Evolutionary conservation across 2,113 vertebrate genomes (phyloP).

Genomic region (Cygnus atratus): DNA sequence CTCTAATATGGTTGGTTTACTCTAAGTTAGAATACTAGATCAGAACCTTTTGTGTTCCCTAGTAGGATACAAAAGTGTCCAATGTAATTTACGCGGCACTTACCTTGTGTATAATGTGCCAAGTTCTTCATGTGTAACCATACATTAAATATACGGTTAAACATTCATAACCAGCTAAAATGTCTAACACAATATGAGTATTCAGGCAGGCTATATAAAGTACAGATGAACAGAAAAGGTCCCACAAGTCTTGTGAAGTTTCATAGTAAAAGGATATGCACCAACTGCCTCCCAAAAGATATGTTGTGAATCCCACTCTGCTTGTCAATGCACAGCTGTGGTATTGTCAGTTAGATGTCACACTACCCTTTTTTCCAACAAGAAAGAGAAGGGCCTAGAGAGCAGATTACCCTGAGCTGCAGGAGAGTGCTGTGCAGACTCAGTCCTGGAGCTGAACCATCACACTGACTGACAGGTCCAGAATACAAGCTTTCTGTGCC

Average conservation of each 20-base stretch:
- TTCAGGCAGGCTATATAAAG: slow-evolving; percentile 51
- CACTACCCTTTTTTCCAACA: neutral
- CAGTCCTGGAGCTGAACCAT: neutral
- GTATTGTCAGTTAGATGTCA: neutral
- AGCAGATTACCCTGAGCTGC: neutral
- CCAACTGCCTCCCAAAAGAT: neutral
- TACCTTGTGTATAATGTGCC: slow-evolving; percentile 45
- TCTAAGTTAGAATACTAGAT: slow-evolving; percentile 15
- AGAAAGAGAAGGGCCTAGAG: neutral
- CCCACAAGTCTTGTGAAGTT: slow-evolving; percentile 58
- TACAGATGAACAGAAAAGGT: slow-evolving; percentile 60
- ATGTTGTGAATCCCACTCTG: neutral
- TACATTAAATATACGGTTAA: slow-evolving; percentile 12
- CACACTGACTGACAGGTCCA: neutral
- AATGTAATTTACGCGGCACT: slow-evolving; percentile 60
- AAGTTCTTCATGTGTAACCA: neutral
- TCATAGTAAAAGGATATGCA: slow-evolving; percentile 56
- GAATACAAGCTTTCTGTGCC: neutral
- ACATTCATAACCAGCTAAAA: slow-evolving; percentile 24
- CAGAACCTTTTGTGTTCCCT: slow-evolving; percentile 40
- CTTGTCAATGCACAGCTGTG: neutral
- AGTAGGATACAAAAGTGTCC: slow-evolving; percentile 51
- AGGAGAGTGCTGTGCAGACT: neutral
- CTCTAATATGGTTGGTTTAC: slow-evolving; percentile 39
- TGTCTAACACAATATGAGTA: slow-evolving; percentile 28